These are phyloP conservation scores for Scalopus aquaticus DNA, from an alignment of 2,113 vertebrate genomes.

Conservation along the genomic window DNA sequence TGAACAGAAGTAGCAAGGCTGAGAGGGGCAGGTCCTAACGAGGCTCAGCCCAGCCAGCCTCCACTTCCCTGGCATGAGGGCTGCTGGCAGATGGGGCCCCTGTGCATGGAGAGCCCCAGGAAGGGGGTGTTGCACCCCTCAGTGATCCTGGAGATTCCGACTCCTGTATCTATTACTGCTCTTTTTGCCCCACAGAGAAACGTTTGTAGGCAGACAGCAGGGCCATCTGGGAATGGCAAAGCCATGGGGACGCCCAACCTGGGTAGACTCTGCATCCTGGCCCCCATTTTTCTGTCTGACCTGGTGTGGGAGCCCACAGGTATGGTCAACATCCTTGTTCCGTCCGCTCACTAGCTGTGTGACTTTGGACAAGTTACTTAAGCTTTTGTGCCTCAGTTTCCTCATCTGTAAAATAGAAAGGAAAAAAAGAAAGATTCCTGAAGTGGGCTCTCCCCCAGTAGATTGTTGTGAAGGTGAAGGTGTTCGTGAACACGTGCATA, in stretches of 20 bases:
- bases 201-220: neutral
- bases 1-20: neutral
- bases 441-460: neutral
- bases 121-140: accelerated
- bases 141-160: neutral
- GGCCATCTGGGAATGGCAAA: neutral
- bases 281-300: neutral
- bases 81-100: neutral
- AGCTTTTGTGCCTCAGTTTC: neutral
- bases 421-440: neutral
- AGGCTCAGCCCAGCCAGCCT: neutral
- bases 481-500: neutral
- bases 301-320: neutral
- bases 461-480: neutral
- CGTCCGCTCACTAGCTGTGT: neutral
- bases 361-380: neutral
- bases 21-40: neutral
- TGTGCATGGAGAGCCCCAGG: neutral
- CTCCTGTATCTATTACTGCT: neutral
- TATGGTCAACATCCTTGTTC: neutral
- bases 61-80: no score
- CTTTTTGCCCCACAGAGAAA: neutral
- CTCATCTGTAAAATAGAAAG: neutral
- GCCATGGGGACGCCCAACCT: neutral
- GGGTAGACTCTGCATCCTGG: neutral